A percentile compares a stretch with the other conserved stretches of the same genome.
Evolutionary conservation across 2,113 vertebrate genomes (phyloP).

Genomic region (Bagarius yarrelli): DNA sequence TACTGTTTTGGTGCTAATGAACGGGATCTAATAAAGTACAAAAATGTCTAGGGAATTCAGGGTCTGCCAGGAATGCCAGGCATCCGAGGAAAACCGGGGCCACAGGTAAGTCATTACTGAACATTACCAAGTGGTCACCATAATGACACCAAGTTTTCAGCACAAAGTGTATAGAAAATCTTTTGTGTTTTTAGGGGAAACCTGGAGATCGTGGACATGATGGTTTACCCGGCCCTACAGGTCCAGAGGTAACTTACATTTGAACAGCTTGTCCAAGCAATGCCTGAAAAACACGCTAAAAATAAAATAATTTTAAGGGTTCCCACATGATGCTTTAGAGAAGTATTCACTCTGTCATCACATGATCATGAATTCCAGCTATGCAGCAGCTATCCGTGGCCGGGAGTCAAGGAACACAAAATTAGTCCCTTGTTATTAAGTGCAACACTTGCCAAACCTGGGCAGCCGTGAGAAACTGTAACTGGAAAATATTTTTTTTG

Average conservation of each 20-base stretch:
- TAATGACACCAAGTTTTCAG: background rate
- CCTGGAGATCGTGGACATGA: constrained; percentile 82
- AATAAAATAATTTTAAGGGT: background rate
- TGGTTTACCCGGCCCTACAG: constrained; percentile 81
- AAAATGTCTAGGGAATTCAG: constrained; percentile 76
- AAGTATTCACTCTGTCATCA: background rate
- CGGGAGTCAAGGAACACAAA: background rate
- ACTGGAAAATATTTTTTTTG: too few relatives aligned
- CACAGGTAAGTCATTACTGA: constrained; percentile 72
- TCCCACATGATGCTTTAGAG: background rate
- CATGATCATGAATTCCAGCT: background rate
- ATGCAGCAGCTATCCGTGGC: background rate
- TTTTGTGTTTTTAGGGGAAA: constrained; percentile 76
- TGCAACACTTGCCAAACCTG: background rate
- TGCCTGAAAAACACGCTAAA: background rate
- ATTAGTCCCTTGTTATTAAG: background rate
- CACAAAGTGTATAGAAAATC: background rate
- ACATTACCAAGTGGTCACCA: background rate
- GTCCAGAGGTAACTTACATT: constrained; percentile 80
- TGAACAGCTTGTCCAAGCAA: background rate
- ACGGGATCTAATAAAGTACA: constrained; percentile 13
- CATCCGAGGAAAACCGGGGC: constrained; percentile 80
- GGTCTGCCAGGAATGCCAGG: constrained; percentile 84
- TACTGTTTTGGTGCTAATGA: constrained; percentile 21
- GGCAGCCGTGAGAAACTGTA: background rate